phyloP scores from a whole-genome alignment of 2,113 vertebrate genomes.

The Amphiprion ocellaris region DNA sequence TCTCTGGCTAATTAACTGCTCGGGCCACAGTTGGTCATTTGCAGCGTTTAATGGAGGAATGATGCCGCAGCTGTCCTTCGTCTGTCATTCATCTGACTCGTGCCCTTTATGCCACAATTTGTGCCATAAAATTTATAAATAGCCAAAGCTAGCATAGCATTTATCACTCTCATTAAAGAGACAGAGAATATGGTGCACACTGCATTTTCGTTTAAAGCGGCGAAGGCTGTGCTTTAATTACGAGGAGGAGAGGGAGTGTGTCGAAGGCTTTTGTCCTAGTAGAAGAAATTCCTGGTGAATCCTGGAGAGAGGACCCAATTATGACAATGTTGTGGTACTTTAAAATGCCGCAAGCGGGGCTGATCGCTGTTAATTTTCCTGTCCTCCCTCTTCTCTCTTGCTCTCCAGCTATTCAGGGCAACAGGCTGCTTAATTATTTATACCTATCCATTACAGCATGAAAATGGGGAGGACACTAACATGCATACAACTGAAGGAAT shows the following conservation, averaged over 20 bases:
- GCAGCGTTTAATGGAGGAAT: slow-evolving; percentile 79
- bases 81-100: slow-evolving; percentile 79
- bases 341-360: slow-evolving; percentile 54
- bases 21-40: slow-evolving; percentile 81
- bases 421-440: slow-evolving; percentile 80
- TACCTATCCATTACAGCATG: slow-evolving; percentile 71
- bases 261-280: slow-evolving; percentile 48
- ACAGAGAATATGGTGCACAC: slow-evolving; percentile 40
- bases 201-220: slow-evolving; percentile 46
- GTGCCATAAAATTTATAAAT: slow-evolving; percentile 76
- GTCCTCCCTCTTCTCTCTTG: slow-evolving; percentile 47
- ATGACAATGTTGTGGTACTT: slow-evolving; percentile 60
- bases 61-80: slow-evolving; percentile 79
- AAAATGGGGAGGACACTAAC: slow-evolving; percentile 70
- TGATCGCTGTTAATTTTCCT: slow-evolving; percentile 49
- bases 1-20: slow-evolving; percentile 82
- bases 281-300: slow-evolving; percentile 73
- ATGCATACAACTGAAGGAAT: slow-evolving; percentile 68
- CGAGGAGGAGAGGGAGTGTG: slow-evolving; percentile 12
- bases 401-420: slow-evolving; percentile 63
- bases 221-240: slow-evolving; percentile 69
- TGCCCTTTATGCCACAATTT: slow-evolving; percentile 79
- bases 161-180: slow-evolving; percentile 78
- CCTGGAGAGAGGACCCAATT: slow-evolving; percentile 74
- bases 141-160: slow-evolving; percentile 72